These are phyloP conservation scores for Amorpha juglandis DNA, from an alignment of 2,888 invertebrate species.

Conservation along the genomic window DNA sequence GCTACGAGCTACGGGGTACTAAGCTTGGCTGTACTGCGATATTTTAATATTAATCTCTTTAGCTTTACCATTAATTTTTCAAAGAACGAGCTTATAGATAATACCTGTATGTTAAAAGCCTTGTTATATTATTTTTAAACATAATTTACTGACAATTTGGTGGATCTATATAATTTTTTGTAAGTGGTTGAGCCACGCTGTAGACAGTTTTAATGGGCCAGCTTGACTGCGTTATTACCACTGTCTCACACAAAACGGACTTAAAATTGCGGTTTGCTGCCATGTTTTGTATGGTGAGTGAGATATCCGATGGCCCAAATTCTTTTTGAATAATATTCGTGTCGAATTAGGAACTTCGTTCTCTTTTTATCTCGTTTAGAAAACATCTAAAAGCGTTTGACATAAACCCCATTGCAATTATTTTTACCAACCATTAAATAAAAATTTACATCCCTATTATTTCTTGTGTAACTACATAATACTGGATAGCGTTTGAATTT, in stretches of 20 bases:
- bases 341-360: not conserved
- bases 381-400: too few species aligned
- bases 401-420: too few species aligned
- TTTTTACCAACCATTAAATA: not conserved
- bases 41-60: slow-evolving; percentile 3
- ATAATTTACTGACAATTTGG: too few species aligned
- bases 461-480: not conserved
- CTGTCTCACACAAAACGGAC: too few species aligned
- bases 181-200: too few species aligned
- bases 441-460: not conserved
- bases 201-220: too few species aligned
- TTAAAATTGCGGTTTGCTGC: too few species aligned
- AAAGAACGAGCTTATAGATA: not conserved
- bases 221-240: too few species aligned
- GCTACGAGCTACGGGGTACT: not conserved
- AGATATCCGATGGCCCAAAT: too few species aligned
- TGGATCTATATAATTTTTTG: too few species aligned
- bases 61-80: not conserved
- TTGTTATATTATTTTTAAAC: not conserved
- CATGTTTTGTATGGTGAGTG: too few species aligned
- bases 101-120: not conserved
- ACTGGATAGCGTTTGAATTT: slow-evolving; percentile 14
- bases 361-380: not conserved
- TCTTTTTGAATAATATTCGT: too few species aligned
- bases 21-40: not conserved